Conservation (phyloP, 2,797 vertebrate species). For the Zenarchopterus dispar region DNA sequence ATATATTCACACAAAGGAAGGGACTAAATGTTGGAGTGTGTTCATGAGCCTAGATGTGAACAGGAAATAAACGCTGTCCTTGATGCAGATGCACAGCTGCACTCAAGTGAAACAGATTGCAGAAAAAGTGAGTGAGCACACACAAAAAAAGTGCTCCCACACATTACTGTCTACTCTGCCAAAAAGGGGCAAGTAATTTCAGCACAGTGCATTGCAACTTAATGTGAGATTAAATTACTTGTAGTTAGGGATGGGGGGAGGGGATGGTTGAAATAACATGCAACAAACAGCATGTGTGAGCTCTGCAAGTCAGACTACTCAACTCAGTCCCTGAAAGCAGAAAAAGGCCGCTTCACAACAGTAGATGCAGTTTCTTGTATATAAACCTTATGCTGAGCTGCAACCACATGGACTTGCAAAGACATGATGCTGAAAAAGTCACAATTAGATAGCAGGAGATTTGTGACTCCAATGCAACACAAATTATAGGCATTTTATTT, state of each 20-base stretch:
- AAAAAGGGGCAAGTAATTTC: slow-evolving; percentile 68
- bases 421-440: slow-evolving; percentile 54
- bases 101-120: slow-evolving; percentile 60
- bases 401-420: slow-evolving; percentile 60
- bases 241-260: slow-evolving; percentile 39
- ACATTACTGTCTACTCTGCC: slow-evolving; percentile 62
- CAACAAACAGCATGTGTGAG: slow-evolving; percentile 46
- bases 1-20: slow-evolving; percentile 15
- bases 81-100: slow-evolving; percentile 72
- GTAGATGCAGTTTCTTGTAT: slow-evolving; percentile 40
- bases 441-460: slow-evolving; percentile 31
- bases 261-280: slow-evolving; percentile 37
- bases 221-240: slow-evolving; percentile 71
- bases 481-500: slow-evolving; percentile 26
- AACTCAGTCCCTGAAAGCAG: slow-evolving; percentile 34
- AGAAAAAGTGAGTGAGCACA: slow-evolving; percentile 38
- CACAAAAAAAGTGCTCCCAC: slow-evolving; percentile 56
- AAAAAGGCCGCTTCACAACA: slow-evolving; percentile 32
- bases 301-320: slow-evolving; percentile 27
- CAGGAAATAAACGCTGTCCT: slow-evolving; percentile 53
- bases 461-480: slow-evolving; percentile 17
- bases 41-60: slow-evolving; percentile 48
- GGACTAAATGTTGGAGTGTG: slow-evolving; percentile 31
- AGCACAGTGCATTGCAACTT: slow-evolving; percentile 58
- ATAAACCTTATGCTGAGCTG: slow-evolving; percentile 37